A percentile compares a stretch with the other conserved stretches of the same genome.
phyloP scores from a whole-genome alignment of 2,113 vertebrate genomes.

The Xiphophorus hellerii region DNA sequence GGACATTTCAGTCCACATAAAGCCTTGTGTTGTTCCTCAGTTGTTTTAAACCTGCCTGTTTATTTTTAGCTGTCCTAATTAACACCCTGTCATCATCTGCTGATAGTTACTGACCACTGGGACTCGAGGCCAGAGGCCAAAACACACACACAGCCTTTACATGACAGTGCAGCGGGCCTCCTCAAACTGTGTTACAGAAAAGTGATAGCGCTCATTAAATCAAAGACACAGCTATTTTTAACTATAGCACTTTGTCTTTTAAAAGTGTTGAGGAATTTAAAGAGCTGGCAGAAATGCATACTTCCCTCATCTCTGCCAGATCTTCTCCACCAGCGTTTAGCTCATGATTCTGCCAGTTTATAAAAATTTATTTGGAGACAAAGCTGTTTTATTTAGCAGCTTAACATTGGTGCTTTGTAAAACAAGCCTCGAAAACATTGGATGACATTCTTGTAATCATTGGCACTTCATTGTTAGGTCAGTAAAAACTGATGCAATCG shows the following conservation, averaged over 20 bases:
- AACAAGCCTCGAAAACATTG: no score
- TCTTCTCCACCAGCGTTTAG: background rate
- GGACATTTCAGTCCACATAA: background rate
- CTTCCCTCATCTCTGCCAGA: background rate
- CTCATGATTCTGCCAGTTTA: no score
- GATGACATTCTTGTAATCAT: no score
- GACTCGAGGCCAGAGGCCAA: slow-evolving; percentile 23
- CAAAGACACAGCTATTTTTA: slow-evolving; percentile 9
- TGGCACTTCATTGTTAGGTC: no score
- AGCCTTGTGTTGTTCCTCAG: background rate
- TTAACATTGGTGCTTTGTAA: no score
- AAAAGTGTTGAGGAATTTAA: background rate
- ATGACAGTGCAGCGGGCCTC: slow-evolving; percentile 66
- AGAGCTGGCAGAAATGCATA: background rate
- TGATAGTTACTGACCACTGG: slow-evolving; percentile 56
- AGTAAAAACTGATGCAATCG: no score
- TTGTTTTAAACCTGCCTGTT: background rate
- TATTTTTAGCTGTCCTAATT: slow-evolving; percentile 71
- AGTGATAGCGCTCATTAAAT: slow-evolving; percentile 46
- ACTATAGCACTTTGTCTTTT: background rate
- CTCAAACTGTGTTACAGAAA: slow-evolving; percentile 51
- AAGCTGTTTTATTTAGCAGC: no score
- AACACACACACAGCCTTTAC: slow-evolving; percentile 43
- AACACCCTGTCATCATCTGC: slow-evolving; percentile 63
- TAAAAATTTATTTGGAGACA: no score